Base-by-base conservation (phyloP, 2,113 vertebrate species). In the Cervus canadensis region DNA sequence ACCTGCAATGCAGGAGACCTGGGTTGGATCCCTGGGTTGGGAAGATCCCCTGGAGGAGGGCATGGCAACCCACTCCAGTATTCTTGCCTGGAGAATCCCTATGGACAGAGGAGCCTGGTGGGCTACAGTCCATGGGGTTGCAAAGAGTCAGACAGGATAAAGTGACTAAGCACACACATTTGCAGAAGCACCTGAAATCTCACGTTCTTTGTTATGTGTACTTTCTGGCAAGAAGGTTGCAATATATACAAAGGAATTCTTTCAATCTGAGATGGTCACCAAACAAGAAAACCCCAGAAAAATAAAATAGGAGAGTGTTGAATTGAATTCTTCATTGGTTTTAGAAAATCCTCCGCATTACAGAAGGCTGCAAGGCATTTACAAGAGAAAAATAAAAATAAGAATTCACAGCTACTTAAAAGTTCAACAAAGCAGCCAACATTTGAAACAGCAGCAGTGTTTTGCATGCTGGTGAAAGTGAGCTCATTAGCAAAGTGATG, bases 401-500 rank as follows among this genome's bases (percentile, higher is more conserved):
- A 50, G 2, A 33, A 33, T 17, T 30, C 30, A 57, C 56, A 89
- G 33, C 21, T 85, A 86, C 30, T 91, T 97, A 45, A 5, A 96
- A 60, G 48, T 28, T 89, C 84, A 67, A 85, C 64, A 97, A 50
- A 57, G 84, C 57, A 88, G 28, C 57, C 45, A 92, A 95, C n/a
- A 88, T 89, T 71, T 74, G 19, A 16, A 43, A 48, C 59, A 88
- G 76, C 14, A 52, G 64, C 50, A 91, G 40, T 15, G 43, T 95
- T 95, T 92, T 84, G 82, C 76, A 94, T 43, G 23, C 94, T 95
- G 57, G 64, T 78, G 45, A 96, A 98, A 95, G 16, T 74, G 21
- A 12, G 1, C 92, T 98, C 97, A 95, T 98, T 97, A 97, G 59
- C 11, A 91, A 92, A 98, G 71, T 0, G 79, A 94, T 45, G 50